Base-by-base conservation (phyloP, 2,113 vertebrate species). In the Sinosuthora webbiana region DNA sequence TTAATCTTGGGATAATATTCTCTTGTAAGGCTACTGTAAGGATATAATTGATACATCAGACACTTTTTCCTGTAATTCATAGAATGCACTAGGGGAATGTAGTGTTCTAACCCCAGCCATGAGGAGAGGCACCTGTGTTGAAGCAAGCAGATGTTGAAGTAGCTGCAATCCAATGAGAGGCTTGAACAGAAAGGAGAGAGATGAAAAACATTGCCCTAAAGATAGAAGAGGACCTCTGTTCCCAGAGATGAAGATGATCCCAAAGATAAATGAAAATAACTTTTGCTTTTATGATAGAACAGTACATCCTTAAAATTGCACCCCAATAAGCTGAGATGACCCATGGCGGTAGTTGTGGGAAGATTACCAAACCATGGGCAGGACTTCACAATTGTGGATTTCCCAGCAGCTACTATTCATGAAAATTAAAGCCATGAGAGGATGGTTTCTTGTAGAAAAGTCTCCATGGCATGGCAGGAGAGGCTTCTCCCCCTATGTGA, bases 401-500 rank as follows among this genome's bases (percentile, higher is more conserved):
- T 63, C 47, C 5, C 7, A 11, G 6, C 3, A 14, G 17, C 13
- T 27, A 11, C 8, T 21, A n/a, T 33, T 33, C 0, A 1, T 50
- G 45, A 50, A 77, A 77, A 50, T 25, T 41, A 39, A 77, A 77
- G 7, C 28, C 6, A 20, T 0, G 2, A 39, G 20, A 39, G 22
- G 33, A 20, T 9, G 4, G 33, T 35, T 35, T 35, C 35, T 77
- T 50, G 13, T 33, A 19, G 57, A 63, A 62, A 50, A n/a, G 6
- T 52, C 45, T n/a, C 30, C 30, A 21, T 63, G 45, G 18, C 8
- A 27, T 41, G 35, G 8, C 5, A 50, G 10, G 13, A 77, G 23
- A 41, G 8, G 27, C 5, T 52, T 33, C 6, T 41, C 8, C 21
- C 6, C 45, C 28, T 39, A 7, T 25, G 35, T 10, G 28, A 62